A percentile compares a stretch with the other conserved stretches of the same genome.
Conservation (phyloP, 2,797 vertebrate species). For the Garrulus glandarius region DNA sequence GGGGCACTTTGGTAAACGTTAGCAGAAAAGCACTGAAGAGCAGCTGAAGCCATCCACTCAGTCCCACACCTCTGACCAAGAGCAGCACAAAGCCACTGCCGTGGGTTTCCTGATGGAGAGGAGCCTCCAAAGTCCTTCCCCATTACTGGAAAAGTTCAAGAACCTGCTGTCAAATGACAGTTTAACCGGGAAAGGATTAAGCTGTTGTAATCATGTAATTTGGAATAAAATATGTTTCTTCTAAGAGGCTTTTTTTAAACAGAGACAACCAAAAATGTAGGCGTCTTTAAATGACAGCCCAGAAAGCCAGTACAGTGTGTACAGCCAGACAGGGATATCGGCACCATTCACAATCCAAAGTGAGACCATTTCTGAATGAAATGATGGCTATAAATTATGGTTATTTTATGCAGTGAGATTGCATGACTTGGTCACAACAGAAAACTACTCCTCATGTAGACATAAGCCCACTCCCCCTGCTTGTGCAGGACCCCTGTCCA, state of each 20-base stretch:
- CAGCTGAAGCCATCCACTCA: neutral
- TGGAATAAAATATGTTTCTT: neutral
- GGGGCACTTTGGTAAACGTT: accelerated
- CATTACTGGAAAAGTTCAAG: neutral
- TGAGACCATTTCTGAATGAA: neutral
- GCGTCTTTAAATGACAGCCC: neutral
- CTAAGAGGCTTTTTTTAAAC: neutral
- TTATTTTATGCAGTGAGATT: neutral
- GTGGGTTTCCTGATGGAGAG: accelerated
- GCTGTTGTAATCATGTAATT: neutral
- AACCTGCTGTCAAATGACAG: neutral
- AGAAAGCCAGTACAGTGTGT: neutral
- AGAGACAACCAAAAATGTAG: neutral
- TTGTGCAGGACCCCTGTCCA: neutral
- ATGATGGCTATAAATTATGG: neutral
- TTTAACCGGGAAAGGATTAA: neutral
- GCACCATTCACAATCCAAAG: neutral
- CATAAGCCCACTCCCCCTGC: neutral
- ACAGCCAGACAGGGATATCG: neutral
- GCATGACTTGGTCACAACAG: neutral
- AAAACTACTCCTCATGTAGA: accelerated
- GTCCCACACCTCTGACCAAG: neutral
- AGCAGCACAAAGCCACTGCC: neutral
- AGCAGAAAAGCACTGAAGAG: neutral
- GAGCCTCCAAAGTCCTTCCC: neutral